Conservation (phyloP, 2,888 invertebrate species). For the Monochamus alternatus region DNA sequence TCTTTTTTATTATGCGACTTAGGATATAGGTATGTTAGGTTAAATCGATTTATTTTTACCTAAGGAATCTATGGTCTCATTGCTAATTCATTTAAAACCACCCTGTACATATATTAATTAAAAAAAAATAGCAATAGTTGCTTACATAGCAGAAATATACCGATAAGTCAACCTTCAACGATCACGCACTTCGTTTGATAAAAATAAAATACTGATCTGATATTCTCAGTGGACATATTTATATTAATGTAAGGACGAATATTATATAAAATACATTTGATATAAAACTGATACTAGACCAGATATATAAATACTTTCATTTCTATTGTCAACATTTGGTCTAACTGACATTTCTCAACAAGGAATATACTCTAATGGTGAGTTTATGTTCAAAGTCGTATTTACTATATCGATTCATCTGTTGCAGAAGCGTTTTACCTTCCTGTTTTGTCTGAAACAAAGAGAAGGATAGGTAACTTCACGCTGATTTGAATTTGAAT, state of each 20-base stretch:
- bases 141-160: no score
- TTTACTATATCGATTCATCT: constrained; percentile 74
- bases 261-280: constrained; percentile 7
- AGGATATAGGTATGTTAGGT: no score
- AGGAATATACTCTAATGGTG: constrained; percentile 76
- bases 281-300: neutral
- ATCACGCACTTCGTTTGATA: no score
- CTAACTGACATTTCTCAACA: constrained; percentile 67
- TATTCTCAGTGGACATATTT: neutral
- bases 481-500: no score
- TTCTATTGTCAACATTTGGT: constrained; percentile 32
- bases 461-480: neutral
- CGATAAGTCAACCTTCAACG: no score
- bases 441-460: constrained; percentile 72
- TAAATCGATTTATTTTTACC: no score
- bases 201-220: neutral
- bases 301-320: neutral
- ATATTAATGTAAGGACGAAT: neutral
- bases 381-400: constrained; percentile 81
- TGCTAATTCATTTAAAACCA: no score
- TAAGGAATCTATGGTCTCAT: no score
- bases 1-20: no score
- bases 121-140: no score
- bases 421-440: constrained; percentile 72
- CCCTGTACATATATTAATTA: no score